phyloP scores from a whole-genome alignment of 2,113 vertebrate species.

The Copsychus sechellarum region DNA sequence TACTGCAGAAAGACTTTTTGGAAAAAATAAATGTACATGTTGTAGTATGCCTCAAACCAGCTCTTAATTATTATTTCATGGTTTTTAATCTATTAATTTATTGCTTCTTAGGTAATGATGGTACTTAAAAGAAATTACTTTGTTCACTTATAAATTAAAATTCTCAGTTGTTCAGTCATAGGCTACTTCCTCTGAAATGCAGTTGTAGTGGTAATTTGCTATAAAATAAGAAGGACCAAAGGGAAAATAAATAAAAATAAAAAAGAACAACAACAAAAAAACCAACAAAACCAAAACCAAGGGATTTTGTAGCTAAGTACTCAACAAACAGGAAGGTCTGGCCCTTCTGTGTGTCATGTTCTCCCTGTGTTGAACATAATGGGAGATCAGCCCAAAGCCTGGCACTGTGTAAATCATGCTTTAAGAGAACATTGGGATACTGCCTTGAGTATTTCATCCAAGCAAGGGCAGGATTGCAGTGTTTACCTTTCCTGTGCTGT shows the following conservation, averaged over 20 bases:
- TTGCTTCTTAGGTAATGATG: slow-evolving; percentile 54
- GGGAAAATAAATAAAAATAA: background rate
- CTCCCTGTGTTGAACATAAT: background rate
- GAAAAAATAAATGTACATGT: background rate
- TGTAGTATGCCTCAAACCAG: background rate
- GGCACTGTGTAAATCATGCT: background rate
- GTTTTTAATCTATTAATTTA: slow-evolving; percentile 64
- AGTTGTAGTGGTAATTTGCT: slow-evolving; percentile 23
- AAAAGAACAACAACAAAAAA: background rate
- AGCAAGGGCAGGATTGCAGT: background rate
- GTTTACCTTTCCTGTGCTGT: background rate
- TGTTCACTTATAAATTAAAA: slow-evolving; percentile 57
- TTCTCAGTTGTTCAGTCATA: slow-evolving; percentile 41
- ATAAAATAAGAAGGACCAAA: slow-evolving; percentile 1
- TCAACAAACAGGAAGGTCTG: background rate
- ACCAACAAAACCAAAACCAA: background rate
- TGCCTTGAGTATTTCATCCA: background rate
- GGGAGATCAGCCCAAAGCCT: background rate
- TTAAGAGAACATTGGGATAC: background rate
- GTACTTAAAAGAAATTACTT: slow-evolving; percentile 36
- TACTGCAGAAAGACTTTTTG: background rate
- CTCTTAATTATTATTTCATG: slow-evolving; percentile 12
- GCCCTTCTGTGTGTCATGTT: background rate
- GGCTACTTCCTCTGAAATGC: slow-evolving; percentile 46
- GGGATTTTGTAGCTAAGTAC: background rate